Percentiles rank a stretch among this genome's conserved stretches.
Conservation (phyloP, 2,797 vertebrate species). For the Podargus strigoides region DNA sequence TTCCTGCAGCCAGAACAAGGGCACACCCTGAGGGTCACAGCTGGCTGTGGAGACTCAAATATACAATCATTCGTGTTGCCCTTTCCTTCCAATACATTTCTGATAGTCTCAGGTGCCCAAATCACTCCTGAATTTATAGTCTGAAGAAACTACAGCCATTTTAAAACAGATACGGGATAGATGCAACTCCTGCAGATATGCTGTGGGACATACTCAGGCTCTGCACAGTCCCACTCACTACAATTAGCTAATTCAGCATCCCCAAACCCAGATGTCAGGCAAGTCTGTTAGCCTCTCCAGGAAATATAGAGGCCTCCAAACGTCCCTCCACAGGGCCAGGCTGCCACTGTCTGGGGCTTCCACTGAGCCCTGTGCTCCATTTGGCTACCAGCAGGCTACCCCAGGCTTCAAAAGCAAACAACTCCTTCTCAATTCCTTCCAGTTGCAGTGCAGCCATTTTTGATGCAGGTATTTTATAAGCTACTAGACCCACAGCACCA, state of each 20-base stretch:
- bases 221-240: background rate
- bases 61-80: fast-evolving
- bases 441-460: background rate
- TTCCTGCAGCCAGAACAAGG: background rate
- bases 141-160: background rate
- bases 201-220: background rate
- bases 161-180: background rate
- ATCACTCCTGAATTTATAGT: background rate
- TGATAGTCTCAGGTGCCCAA: background rate
- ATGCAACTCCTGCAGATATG: background rate
- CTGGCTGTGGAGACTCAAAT: background rate
- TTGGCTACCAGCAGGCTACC: background rate
- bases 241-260: background rate
- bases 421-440: background rate
- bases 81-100: background rate
- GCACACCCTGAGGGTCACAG: fast-evolving
- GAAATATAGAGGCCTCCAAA: background rate
- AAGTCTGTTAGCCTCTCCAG: background rate
- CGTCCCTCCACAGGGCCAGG: background rate
- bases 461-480: background rate
- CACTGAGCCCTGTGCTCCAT: background rate
- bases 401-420: background rate
- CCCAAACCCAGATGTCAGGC: background rate
- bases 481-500: background rate
- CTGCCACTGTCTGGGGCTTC: background rate